phyloP scores from a whole-genome alignment of 2,888 invertebrate species.

The Pterobdella sp. region DNA sequence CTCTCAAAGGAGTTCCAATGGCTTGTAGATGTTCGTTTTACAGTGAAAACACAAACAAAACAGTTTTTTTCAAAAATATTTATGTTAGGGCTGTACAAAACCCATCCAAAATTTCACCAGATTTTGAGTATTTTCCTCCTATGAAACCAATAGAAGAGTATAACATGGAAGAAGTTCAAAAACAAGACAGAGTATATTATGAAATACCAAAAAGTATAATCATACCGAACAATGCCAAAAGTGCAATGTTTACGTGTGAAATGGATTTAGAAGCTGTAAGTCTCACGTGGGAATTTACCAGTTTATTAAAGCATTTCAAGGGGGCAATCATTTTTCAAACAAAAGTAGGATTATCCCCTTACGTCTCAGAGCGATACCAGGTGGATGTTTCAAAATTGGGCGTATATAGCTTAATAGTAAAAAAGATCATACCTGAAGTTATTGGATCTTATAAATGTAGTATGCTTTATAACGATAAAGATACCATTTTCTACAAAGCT shows the following conservation, averaged over 20 bases:
- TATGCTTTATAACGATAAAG: slow-evolving; percentile 1
- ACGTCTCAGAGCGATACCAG: neutral
- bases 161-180: neutral
- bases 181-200: too few relatives aligned
- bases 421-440: neutral
- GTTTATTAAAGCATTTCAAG: neutral
- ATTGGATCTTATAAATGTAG: slow-evolving; percentile 18
- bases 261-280: slow-evolving; percentile 12
- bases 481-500: neutral
- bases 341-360: neutral
- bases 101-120: neutral
- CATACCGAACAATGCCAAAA: neutral
- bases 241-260: neutral
- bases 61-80: neutral
- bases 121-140: neutral
- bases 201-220: slow-evolving; percentile 7
- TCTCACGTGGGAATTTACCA: slow-evolving; percentile 15
- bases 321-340: slow-evolving; percentile 18
- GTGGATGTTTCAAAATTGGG: neutral
- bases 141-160: neutral
- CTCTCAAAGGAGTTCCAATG: neutral
- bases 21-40: neutral
- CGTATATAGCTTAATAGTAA: neutral
- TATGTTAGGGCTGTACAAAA: neutral
- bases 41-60: neutral